Percentiles rank a stretch among this genome's conserved stretches.
Conservation (phyloP, 2,888 invertebrate genomes). For the Habroteleia sp. region DNA sequence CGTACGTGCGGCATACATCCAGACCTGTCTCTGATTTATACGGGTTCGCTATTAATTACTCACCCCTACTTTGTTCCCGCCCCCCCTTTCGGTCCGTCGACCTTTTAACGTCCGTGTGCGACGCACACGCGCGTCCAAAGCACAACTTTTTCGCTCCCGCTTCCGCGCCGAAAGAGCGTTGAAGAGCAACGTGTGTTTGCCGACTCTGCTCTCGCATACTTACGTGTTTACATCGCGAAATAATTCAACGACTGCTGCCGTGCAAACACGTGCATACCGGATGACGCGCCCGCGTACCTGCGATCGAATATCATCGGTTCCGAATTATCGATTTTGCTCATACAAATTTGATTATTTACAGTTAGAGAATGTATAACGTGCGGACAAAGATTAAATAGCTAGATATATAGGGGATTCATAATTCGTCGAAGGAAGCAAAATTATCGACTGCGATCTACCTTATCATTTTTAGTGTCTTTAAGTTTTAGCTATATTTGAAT, state of each 20-base stretch:
- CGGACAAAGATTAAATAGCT: too few relatives aligned
- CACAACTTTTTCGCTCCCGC: slow-evolving; percentile 47
- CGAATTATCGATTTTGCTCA: slow-evolving; percentile 35
- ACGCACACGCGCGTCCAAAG: slow-evolving; percentile 24
- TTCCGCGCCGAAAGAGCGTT: slow-evolving; percentile 31
- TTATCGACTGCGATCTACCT: too few relatives aligned
- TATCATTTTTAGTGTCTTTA: too few relatives aligned
- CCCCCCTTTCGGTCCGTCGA: slow-evolving; percentile 34
- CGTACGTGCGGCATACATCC: slow-evolving; percentile 71
- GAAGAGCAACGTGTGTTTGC: slow-evolving; percentile 66
- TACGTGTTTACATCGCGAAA: slow-evolving; percentile 73
- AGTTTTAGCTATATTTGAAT: too few relatives aligned
- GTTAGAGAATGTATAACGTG: background rate
- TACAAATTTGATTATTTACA: slow-evolving; percentile 26
- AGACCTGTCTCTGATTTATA: slow-evolving; percentile 80
- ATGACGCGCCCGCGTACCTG: slow-evolving; percentile 19
- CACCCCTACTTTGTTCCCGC: slow-evolving; percentile 62
- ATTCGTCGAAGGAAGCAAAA: too few relatives aligned
- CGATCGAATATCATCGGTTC: slow-evolving; percentile 22
- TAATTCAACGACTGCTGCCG: slow-evolving; percentile 67
- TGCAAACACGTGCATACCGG: slow-evolving; percentile 49
- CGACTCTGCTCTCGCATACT: slow-evolving; percentile 67
- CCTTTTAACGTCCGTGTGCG: slow-evolving; percentile 45
- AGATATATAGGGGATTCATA: too few relatives aligned
- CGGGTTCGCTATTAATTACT: slow-evolving; percentile 81